Base-by-base conservation (phyloP, 2,113 vertebrate genomes). In the Mustela lutreola region DNA sequence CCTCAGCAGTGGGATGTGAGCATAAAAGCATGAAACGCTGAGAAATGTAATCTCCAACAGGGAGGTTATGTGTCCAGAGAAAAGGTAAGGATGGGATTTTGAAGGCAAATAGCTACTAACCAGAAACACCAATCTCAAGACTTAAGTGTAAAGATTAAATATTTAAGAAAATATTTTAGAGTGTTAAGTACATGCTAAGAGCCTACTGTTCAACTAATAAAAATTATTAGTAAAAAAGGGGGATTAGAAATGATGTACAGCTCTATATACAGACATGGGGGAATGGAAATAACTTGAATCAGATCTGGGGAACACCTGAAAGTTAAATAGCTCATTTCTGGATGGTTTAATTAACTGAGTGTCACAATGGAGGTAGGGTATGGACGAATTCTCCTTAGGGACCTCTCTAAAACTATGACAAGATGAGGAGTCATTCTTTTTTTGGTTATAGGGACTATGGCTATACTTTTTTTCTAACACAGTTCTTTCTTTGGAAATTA, bases 401-500 rank as follows among this genome's bases (percentile, higher is more conserved):
- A 28, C 5, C 8, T 39, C 62, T 62, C 28, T 90, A 73, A 71
- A 89, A 91, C 22, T 26, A 53, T 31, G 18, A 71, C n/a, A 73
- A 7, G n/a, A 56, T 45, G 1, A 82, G 2, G 56, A 79, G 8
- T 36, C 16, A 63, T 71, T n/a, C 16, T 4, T 78, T 91, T 91
- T 93, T 88, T 50, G 22, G 31, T 56, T 81, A 45, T 9, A 65
- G 11, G 9, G 21, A 48, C 45, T 21, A 62, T 11, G 53, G 26
- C 48, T 39, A 1, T 42, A 78, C 9, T 70, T 58, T 58, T 15
- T 94, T 94, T 88, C 48, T 92, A 90, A 93, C 5, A 39, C 1
- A 84, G 45, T 60, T 60, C 60, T 62, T 67, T 91, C 42, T 89
- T 93, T 73, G 31, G 48, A 88, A 83, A 82, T 84, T 87, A n/a